Evolutionary conservation across 2,888 invertebrate species (phyloP), one percentile per base, ranked within the genome.

Genomic region (Agriotes lineatus): DNA sequence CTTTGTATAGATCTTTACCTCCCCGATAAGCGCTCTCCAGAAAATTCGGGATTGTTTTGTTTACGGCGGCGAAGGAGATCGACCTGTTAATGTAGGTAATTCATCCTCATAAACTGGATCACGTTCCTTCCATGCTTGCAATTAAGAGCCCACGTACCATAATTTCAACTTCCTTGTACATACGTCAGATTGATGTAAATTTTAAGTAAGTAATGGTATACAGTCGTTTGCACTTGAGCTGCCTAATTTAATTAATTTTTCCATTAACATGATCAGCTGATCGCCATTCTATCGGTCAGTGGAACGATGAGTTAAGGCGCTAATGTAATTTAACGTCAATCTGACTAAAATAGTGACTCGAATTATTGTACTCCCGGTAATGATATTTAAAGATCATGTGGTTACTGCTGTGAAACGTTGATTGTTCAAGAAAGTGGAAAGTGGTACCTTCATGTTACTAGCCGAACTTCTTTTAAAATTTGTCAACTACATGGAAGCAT

Each of bases 141-240:
- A 61, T 61, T 61, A 61, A 61, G 50, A 61, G 16, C 61, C 61
- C 50, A 61, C 61, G 61, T 61, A 45, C 50, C 12, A 52, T 61
- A 61, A 61, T 61, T 50, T 50, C 35, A 39, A 61, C 61, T 61
- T 61, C 61, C 61, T 61, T 16, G 50, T 44, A 45, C 45, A 45
- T 45, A 59, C 45, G 59, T 59, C 45, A 59, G 33, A 33, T 59
- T 45, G 39, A 45, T 59, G 59, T 59, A 59, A 45, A 45, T 61
- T 61, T 61, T 61, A 61, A 61, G 61, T 61, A 61, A 50, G 39
- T 61, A 61, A 61, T 61, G n/a, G 50, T 18, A 12, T 18, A 30
- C 45, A 19, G 45, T 44, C 14, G 30, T 30, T 58, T 50, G 33
- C 60, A 50, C 35, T 19, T 61, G 25, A 52, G 50, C 22, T 33